These are phyloP conservation scores for Zosterops hypoxanthus DNA, from an alignment of 2,113 vertebrate species.

Conservation along the genomic window DNA sequence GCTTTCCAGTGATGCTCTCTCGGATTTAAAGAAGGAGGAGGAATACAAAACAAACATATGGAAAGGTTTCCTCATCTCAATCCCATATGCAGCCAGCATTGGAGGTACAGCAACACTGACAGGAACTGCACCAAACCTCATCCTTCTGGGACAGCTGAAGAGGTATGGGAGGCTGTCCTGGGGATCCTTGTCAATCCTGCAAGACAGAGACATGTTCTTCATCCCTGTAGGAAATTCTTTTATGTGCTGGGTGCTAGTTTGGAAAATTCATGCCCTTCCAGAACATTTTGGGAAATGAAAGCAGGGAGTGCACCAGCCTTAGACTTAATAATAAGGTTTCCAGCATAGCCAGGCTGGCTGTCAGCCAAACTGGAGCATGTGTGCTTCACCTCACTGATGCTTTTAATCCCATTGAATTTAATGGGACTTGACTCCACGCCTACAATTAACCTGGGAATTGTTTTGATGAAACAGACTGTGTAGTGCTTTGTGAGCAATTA, in stretches of 20 bases:
- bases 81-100: constrained; percentile 93
- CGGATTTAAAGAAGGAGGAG: constrained; percentile 80
- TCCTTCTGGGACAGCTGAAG: constrained; percentile 93
- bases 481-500: not conserved
- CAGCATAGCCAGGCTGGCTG: not conserved
- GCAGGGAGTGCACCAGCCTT: not conserved
- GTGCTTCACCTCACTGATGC: not conserved
- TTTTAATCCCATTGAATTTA: not conserved
- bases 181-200: not conserved
- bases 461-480: not conserved
- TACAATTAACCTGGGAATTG: not conserved
- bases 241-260: not conserved
- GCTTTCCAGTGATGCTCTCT: constrained; percentile 34
- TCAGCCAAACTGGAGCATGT: not conserved
- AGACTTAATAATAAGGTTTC: not conserved
- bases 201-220: not conserved
- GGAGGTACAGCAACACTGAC: constrained; percentile 95
- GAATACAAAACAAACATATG: constrained; percentile 88
- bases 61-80: constrained; percentile 97
- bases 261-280: not conserved
- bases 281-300: not conserved
- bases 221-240: not conserved
- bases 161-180: constrained; percentile 71
- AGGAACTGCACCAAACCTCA: constrained; percentile 93
- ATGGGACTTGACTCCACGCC: not conserved